Conservation (phyloP, 2,797 vertebrate species). For the Sebastes taczanowskii region DNA sequence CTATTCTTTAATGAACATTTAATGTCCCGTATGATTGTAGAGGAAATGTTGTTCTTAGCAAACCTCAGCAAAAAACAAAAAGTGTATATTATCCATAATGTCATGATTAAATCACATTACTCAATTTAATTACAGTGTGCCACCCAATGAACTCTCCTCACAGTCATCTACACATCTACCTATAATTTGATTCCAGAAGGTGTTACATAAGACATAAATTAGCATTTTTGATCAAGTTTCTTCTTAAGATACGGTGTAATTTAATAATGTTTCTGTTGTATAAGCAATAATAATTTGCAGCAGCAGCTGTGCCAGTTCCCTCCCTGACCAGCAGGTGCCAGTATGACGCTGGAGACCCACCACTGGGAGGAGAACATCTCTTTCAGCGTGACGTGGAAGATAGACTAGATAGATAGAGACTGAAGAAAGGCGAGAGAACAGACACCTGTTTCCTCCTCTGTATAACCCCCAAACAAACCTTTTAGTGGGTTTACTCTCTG, state of each 20-base stretch:
- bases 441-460: conserved; percentile 52
- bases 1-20: not conserved
- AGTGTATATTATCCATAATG: not conserved
- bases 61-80: not conserved
- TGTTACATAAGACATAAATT: not conserved
- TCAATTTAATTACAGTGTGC: not conserved
- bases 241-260: not conserved
- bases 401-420: conserved; percentile 29
- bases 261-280: not conserved
- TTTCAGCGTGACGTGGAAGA: conserved; percentile 23
- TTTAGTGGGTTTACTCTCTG: conserved; percentile 30
- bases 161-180: not conserved
- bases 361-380: not conserved
- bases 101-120: not conserved
- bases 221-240: not conserved
- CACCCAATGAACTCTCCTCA: not conserved
- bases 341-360: conserved; percentile 63
- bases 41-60: not conserved
- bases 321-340: conserved; percentile 69
- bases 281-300: not conserved
- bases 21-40: not conserved
- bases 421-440: conserved; percentile 23
- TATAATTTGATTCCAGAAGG: not conserved
- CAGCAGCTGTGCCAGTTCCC: conserved; percentile 16
- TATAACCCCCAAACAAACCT: conserved; percentile 7